Base-by-base conservation (phyloP, 2,113 vertebrate species). In the Anguilla japonica region DNA sequence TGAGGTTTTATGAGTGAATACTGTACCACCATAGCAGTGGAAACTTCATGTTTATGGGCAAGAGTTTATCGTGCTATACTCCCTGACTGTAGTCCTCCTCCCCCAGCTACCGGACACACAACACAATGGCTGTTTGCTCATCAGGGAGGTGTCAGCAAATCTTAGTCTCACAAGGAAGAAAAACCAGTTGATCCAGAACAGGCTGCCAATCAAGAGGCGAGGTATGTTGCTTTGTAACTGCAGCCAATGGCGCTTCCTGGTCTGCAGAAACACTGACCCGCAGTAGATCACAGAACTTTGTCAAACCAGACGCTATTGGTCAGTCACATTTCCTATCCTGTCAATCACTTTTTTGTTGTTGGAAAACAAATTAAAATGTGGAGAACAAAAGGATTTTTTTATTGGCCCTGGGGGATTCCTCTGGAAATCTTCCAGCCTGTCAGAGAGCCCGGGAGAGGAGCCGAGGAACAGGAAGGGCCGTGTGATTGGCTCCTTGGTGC, bases 121-220 rank as follows among this genome's bases (percentile, higher is more conserved):
- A 7, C 22, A n/a, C 22, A 22, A n/a, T 41, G 26, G 41, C 26
- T 5, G 81, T 82, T 50, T 82, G 43, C 41, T 82, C 16, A 41
- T n/a, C 7, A 26, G 20, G 29, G 43, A 26, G 39, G 71, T 40
- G 34, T 22, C 16, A 3, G 16, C 67, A 50, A 29, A 78, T 85
- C 63, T 75, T 46, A 79, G 9, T 13, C 88, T 84, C 53, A 46
- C 91, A 14, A 53, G 50, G 11, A 82, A 82, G 14, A 75, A 88
- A 87, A 94, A 94, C 92, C 41, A 75, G 93, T 93, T 34, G 79
- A 56, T 83, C 75, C 86, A 6, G 83, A 86, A 86, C 85, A 41
- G 83, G 29, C 57, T 11, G 22, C 41, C n/a, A 18, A 57, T 83
- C 16, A 50, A 78, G 88, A 91, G 91, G 92, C 93, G 91, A 71